Evolutionary conservation across 2,113 vertebrate species (phyloP).

Genomic region (Brachypodius melanocephalos): DNA sequence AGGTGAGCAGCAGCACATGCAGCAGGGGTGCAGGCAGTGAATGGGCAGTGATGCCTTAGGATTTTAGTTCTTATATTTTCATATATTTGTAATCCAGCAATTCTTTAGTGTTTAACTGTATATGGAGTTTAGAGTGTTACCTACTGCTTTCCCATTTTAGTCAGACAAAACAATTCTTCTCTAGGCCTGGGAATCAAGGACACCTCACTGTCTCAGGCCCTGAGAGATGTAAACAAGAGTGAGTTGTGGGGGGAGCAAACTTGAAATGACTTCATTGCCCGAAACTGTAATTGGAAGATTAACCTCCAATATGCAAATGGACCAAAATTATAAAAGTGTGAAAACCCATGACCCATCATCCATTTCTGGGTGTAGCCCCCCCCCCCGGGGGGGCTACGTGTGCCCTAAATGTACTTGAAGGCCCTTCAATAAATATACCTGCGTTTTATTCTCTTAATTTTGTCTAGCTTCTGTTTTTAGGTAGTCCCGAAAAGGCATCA

Average conservation of each 20-base stretch:
- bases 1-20: background rate
- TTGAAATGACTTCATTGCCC: background rate
- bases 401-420: background rate
- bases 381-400: no score
- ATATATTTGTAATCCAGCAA: background rate
- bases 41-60: background rate
- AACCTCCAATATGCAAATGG: background rate
- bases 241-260: background rate
- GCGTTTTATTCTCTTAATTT: background rate
- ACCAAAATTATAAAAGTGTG: background rate
- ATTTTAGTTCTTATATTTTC: background rate
- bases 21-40: background rate
- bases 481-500: background rate
- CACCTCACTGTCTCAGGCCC: background rate
- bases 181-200: background rate
- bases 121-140: background rate
- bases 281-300: background rate
- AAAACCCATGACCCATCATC: rapidly evolving
- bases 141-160: background rate
- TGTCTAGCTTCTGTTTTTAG: background rate
- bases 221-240: background rate
- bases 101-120: background rate
- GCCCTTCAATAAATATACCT: background rate
- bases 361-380: background rate
- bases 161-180: background rate